Evolutionary conservation across 1,140 invertebrate genomes (phyloP).

Genomic region (Ooceraea biroi): DNA sequence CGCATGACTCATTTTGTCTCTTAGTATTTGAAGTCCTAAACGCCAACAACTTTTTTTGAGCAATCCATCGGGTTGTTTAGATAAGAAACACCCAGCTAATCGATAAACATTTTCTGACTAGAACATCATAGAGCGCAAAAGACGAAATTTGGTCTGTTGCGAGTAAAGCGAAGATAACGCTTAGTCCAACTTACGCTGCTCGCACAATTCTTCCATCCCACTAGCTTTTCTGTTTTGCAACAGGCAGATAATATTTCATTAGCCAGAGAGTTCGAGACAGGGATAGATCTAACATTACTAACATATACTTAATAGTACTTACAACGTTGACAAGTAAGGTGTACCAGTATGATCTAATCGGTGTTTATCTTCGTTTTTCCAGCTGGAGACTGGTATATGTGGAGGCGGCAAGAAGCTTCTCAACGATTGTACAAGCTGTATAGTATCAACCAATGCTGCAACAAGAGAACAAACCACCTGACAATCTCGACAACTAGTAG

Average conservation of each 20-base stretch:
- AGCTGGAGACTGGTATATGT: constrained; percentile 94
- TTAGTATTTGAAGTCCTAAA: constrained; percentile 83
- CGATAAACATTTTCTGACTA: constrained; percentile 84
- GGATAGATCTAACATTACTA: background rate
- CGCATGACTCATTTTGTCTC: constrained; percentile 84
- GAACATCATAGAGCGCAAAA: constrained; percentile 80
- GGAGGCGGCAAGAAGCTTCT: constrained; percentile 93
- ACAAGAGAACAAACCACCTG: constrained; percentile 76
- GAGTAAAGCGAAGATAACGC: constrained; percentile 65
- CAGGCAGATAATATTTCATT: background rate
- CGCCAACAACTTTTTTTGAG: constrained; percentile 84
- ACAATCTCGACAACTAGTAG: constrained; percentile 4
- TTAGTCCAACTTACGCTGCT: constrained; percentile 82
- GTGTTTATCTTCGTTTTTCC: constrained; percentile 95
- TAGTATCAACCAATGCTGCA: constrained; percentile 93
- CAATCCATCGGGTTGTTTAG: constrained; percentile 80
- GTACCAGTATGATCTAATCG: constrained; percentile 86
- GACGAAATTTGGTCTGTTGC: constrained; percentile 69
- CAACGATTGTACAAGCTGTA: constrained; percentile 93
- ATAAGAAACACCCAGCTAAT: constrained; percentile 77
- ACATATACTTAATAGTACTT: constrained; percentile 74
- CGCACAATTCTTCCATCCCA: constrained; percentile 79
- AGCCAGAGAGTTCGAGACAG: background rate
- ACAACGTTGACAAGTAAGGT: constrained; percentile 82
- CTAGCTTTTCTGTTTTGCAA: constrained; percentile 76